phyloP scores from a whole-genome alignment of 2,797 vertebrate species.

The Malacoctenus gilli region DNA sequence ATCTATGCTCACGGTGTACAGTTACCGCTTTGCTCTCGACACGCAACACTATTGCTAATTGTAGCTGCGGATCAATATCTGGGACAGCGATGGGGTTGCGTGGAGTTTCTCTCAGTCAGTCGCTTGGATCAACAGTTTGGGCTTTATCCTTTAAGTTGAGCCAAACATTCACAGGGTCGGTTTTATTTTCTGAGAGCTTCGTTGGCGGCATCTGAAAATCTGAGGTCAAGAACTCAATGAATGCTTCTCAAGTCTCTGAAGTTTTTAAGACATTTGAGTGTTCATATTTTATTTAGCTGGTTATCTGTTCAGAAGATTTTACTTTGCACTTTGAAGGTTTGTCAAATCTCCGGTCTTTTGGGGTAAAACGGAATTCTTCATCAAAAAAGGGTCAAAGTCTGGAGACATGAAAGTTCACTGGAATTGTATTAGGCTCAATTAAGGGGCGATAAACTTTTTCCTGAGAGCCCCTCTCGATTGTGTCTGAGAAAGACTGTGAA shows the following conservation, averaged over 20 bases:
- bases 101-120: slow-evolving; percentile 2
- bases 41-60: slow-evolving; percentile 40
- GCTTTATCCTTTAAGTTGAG: not conserved
- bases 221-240: not conserved
- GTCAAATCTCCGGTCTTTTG: not conserved
- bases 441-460: too few species aligned
- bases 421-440: too few species aligned
- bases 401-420: too few species aligned
- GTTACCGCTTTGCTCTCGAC: slow-evolving; percentile 49
- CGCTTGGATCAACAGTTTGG: slow-evolving; percentile 6
- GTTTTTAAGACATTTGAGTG: not conserved
- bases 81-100: slow-evolving; percentile 19
- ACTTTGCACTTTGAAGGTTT: not conserved
- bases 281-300: not conserved
- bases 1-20: slow-evolving; percentile 31
- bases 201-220: not conserved
- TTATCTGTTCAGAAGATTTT: not conserved
- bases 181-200: not conserved
- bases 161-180: not conserved
- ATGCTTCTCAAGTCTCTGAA: not conserved
- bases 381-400: not conserved
- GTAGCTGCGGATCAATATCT: slow-evolving; percentile 44
- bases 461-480: too few species aligned
- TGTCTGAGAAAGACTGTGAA: too few species aligned
- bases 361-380: not conserved